Evolutionary conservation across 2,113 vertebrate species (phyloP), one percentile per base, ranked within the genome.

Genomic region (Bujurquina vittata): DNA sequence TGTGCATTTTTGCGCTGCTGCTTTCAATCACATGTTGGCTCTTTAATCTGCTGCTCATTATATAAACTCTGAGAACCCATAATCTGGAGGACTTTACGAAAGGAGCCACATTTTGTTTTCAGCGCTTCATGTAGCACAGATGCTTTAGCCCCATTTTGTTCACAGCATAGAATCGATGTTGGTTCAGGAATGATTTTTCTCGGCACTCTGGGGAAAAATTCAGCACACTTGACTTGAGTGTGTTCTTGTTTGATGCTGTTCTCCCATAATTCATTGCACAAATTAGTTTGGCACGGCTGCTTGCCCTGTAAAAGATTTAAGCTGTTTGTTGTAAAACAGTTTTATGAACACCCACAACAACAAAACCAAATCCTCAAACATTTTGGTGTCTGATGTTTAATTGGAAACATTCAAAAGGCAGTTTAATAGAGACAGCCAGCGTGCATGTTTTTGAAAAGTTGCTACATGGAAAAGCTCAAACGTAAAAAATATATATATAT

Each of bases 1-100:
- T 37, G 35, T 37, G 8, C 35, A 37, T 37, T 37, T 37, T 37
- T 37, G 9, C 35, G 9, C 8, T 37, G 8, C 35, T 10, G 35
- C 8, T 37, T 23, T 63, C 61, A 15, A n/a, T 40, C 12, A 8
- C 0, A 43, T 11, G n/a, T 65, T 0, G 7, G 61, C 7, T 0
- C 35, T 23, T 35, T 37, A 43, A 65, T 40, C 61, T 40, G 15
- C n/a, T 0, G 4, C 0, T 63, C 22, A 65, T 43, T n/a, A 65
- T 65, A 43, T 40, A 65, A 65, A 4, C 35, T 65, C 35, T 23
- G 61, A 40, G 35, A 5, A 40, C 35, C n/a, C 62, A 43, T 65
- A 65, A 63, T 63, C 7, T 40, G n/a, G 11, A 2, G 61, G 40
- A 23, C 22, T 40, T 17, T 40, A 4, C 23, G 61, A 65, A 65